Base-by-base conservation (phyloP, 1,140 invertebrate genomes). In the Battus philenor region DNA sequence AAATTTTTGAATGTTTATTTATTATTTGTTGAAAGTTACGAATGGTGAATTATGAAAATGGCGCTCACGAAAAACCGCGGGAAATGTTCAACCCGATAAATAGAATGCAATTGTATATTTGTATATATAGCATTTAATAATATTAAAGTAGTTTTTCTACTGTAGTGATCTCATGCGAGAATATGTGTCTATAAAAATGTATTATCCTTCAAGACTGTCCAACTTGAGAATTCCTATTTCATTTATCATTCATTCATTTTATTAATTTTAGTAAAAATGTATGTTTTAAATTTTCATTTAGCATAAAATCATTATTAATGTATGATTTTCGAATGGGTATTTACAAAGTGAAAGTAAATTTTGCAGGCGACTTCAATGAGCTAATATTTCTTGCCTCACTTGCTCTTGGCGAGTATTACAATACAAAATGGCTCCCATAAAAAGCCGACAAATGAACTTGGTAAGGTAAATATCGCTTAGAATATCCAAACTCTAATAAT, bases 141-240 rank as follows among this genome's bases (percentile, higher is more conserved):
- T 39, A 27, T 26, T 16, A 29, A 41, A 41, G 24, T 29, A 29
- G 26, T 7, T 41, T 41, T 41, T 41, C 18, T 41, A 29, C 26
- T n/a, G 10, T 41, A 41, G 38, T 41, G 38, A 41, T 41, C 38
- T 41, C 38, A 41, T 29, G 16, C 38, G 27, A 29, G 27, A 39
- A 24, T 27, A 39, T 29, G 13, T 41, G 18, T 16, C 13, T 17
- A 27, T 27, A 12, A 18, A 26, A 27, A 22, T 11, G 12, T 41
- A 29, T 29, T 41, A 11, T 2, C 17, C 9, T 36, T 27, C 11
- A 29, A 41, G 38, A 41, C 38, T 41, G 38, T 41, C 26, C 38
- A 29, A 17, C 11, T 30, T 11, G 4, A 16, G 22, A 41, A 41
- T 41, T 41, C 38, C 38, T 41, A 10, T 41, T 29, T 41, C 15